These are phyloP conservation scores for Acronicta psi DNA, from an alignment of 2,888 invertebrate genomes.

Conservation along the genomic window DNA sequence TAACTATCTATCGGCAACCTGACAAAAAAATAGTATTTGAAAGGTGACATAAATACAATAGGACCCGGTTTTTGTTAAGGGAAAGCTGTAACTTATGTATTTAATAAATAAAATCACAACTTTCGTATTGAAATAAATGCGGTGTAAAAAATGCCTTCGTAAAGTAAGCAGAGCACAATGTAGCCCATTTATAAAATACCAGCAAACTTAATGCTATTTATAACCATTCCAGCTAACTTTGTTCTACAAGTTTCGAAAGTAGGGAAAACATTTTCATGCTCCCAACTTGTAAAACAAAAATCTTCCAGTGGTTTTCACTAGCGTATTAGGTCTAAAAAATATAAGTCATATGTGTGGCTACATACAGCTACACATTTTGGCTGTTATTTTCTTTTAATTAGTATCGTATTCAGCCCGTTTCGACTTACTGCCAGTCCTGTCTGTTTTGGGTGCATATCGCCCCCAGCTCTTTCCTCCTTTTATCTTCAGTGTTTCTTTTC, in stretches of 20 bases:
- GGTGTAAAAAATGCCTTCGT: background rate
- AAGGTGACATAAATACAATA: slow-evolving; percentile 9
- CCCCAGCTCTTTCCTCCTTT: too few relatives aligned
- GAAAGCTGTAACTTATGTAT: slow-evolving; percentile 14
- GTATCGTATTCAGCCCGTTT: too few relatives aligned
- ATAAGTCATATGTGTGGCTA: too few relatives aligned
- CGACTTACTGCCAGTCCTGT: too few relatives aligned
- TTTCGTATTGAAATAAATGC: background rate
- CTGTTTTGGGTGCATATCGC: too few relatives aligned
- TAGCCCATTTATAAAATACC: background rate
- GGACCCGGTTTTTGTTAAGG: slow-evolving; percentile 14
- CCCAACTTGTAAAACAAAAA: background rate
- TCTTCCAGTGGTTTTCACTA: too few relatives aligned
- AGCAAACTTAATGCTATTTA: background rate
- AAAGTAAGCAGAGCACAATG: background rate
- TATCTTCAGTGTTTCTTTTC: too few relatives aligned
- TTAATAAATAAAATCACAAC: slow-evolving; percentile 7
- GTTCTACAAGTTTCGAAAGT: background rate
- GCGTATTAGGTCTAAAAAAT: too few relatives aligned
- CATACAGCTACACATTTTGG: too few relatives aligned
- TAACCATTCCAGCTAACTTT: background rate
- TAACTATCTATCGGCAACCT: background rate
- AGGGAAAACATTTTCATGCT: background rate
- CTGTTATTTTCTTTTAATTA: too few relatives aligned
- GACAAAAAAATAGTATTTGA: slow-evolving; percentile 14